Conservation (phyloP, 2,113 vertebrate genomes). For the Platysternon megacephalum region DNA sequence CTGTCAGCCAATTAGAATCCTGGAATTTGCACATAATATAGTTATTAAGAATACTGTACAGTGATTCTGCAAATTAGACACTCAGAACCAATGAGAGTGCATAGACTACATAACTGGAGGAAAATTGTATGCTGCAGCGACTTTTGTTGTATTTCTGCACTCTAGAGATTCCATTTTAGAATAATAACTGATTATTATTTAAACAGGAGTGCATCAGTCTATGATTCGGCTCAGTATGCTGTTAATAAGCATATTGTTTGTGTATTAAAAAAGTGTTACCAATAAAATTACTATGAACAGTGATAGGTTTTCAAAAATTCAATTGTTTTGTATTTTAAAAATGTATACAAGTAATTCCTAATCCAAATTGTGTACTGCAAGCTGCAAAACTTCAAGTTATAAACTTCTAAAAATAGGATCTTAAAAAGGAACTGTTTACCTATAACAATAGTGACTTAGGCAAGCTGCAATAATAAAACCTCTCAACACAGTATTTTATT, state of each 20-base stretch:
- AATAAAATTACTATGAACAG: background rate
- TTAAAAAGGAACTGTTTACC: background rate
- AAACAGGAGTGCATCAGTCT: background rate
- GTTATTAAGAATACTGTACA: background rate
- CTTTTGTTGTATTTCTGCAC: background rate
- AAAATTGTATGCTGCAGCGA: background rate
- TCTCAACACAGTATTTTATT: background rate
- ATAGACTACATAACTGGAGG: too few species aligned
- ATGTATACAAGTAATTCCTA: background rate
- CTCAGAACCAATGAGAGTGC: background rate
- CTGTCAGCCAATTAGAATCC: background rate
- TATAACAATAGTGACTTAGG: background rate
- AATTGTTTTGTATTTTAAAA: background rate
- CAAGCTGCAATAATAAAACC: background rate
- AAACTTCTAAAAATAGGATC: background rate
- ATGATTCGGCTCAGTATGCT: too few species aligned
- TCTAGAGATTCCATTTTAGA: background rate
- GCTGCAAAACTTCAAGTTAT: background rate
- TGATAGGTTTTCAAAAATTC: background rate
- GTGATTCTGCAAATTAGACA: background rate
- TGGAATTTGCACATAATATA: background rate
- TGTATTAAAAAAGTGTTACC: background rate
- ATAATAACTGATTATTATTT: too few species aligned
- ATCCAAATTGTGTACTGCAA: background rate
- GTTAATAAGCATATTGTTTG: background rate